Percentiles rank a stretch among this genome's conserved stretches.
phyloP scores from a whole-genome alignment of 1,140 invertebrate species.

The Leguminivora glycinivorella region DNA sequence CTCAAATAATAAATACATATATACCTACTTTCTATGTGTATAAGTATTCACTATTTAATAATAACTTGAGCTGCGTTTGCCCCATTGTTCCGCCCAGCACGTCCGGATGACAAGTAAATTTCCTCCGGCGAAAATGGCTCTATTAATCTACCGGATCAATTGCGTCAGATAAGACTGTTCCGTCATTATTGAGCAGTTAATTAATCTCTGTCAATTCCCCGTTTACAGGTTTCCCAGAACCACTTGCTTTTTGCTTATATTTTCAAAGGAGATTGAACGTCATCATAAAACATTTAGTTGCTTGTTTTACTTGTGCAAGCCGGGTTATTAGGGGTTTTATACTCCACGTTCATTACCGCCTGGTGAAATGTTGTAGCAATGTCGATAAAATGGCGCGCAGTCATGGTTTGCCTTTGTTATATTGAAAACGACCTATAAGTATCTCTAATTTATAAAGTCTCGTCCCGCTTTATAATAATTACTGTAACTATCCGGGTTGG shows the following conservation, averaged over 20 bases:
- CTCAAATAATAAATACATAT: no score
- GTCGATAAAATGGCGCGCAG: not conserved
- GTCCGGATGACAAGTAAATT: conserved; percentile 24
- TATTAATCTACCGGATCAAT: conserved; percentile 49
- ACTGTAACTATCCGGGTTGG: no score
- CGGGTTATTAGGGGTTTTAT: conserved; percentile 38
- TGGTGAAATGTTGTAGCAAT: not conserved
- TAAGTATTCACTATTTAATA: not conserved
- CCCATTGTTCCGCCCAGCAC: conserved; percentile 14
- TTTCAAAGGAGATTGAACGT: conserved; percentile 38
- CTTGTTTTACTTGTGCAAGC: conserved; percentile 41
- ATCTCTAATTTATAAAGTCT: no score
- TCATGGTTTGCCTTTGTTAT: not conserved
- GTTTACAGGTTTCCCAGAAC: conserved; percentile 47
- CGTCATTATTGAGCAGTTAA: conserved; percentile 55
- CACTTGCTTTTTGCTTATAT: conserved; percentile 45
- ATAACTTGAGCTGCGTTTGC: not conserved
- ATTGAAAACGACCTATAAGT: no score
- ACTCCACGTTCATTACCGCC: not conserved
- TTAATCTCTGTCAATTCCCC: conserved; percentile 61
- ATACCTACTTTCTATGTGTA: not conserved
- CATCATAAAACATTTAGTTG: conserved; percentile 41
- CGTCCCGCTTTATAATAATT: no score
- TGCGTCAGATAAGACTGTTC: conserved; percentile 54
- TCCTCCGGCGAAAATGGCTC: conserved; percentile 38